phyloP scores from a whole-genome alignment of 2,797 vertebrate species.

The Hyperoplus lanceolatus region DNA sequence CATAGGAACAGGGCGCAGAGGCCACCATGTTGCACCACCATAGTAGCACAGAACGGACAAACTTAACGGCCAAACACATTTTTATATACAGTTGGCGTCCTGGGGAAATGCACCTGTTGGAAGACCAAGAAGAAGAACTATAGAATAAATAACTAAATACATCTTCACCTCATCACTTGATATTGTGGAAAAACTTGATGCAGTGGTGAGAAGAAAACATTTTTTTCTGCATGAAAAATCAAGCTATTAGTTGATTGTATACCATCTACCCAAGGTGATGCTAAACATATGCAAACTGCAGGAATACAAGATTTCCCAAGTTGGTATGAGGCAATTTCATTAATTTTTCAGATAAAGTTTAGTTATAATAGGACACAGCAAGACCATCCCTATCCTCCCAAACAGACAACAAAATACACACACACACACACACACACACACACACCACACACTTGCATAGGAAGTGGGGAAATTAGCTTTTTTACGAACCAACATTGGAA shows the following conservation, averaged over 20 bases:
- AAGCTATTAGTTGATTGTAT: not conserved
- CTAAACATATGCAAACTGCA: not conserved
- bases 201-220: not conserved
- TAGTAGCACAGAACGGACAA: no score
- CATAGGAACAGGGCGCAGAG: no score
- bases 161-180: not conserved
- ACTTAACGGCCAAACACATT: no score
- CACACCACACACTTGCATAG: constrained; percentile 49
- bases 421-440: constrained; percentile 28
- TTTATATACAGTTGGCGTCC: no score
- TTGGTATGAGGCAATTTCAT: constrained; percentile 4
- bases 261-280: not conserved
- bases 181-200: not conserved
- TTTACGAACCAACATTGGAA: constrained; percentile 77
- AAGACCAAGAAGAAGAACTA: no score
- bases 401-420: constrained; percentile 22
- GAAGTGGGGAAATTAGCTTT: constrained; percentile 77
- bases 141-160: not conserved
- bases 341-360: constrained; percentile 7
- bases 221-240: constrained; percentile 1
- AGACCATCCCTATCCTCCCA: not conserved
- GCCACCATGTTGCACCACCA: no score
- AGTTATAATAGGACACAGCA: constrained; percentile 11
- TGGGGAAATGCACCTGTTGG: no score
- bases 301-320: not conserved